Evolutionary conservation across 92 coral and sea anemone species (phyloP).

Genomic region (Epizoanthus stellaris): DNA sequence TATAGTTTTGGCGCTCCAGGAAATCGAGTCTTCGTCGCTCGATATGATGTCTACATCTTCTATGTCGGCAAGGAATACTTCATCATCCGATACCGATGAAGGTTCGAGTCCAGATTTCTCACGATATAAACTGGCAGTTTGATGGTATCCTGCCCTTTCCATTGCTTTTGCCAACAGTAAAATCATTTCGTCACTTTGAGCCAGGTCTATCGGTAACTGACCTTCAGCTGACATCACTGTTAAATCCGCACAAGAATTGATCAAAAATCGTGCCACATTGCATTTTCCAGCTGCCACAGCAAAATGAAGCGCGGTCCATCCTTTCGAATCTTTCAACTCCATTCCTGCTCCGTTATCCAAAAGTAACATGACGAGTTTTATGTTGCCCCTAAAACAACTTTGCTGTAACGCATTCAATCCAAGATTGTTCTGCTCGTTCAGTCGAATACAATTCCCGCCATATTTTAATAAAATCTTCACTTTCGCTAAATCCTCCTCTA

Average conservation of each 20-base stretch:
- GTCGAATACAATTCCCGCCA: constrained; percentile 74
- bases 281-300: constrained; percentile 69
- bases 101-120: constrained; percentile 75
- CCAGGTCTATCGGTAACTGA: constrained; percentile 78
- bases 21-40: constrained; percentile 23
- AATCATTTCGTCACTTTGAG: constrained; percentile 74
- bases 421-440: constrained; percentile 70
- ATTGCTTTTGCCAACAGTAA: constrained; percentile 70
- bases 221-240: constrained; percentile 76
- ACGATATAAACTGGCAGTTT: constrained; percentile 77
- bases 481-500: constrained; percentile 84
- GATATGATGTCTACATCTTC: background rate
- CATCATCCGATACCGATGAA: constrained; percentile 9
- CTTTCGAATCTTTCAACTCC: constrained; percentile 69
- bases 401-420: constrained; percentile 88
- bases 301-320: constrained; percentile 77
- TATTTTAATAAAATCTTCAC: constrained; percentile 79
- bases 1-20: constrained; percentile 9
- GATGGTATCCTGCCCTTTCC: constrained; percentile 76
- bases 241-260: constrained; percentile 83
- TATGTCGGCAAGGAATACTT: background rate
- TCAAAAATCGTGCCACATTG: constrained; percentile 66
- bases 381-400: constrained; percentile 73
- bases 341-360: constrained; percentile 76
- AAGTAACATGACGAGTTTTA: constrained; percentile 59